Conservation (phyloP, 1,140 invertebrate species). For the Cydia fagiglandana region DNA sequence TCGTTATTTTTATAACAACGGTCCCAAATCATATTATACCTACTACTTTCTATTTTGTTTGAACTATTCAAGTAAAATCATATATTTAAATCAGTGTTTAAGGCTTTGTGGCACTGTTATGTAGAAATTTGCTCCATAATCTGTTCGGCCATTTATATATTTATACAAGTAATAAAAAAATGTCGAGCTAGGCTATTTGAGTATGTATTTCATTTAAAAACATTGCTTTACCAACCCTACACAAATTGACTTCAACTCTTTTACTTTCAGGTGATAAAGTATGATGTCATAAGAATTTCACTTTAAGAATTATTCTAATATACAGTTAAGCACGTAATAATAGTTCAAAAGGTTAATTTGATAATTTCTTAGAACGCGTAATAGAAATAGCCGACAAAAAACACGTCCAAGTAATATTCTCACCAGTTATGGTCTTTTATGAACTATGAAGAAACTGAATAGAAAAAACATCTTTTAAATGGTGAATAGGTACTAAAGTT, state of each 20-base stretch:
- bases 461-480: no score
- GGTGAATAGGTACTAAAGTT: no score
- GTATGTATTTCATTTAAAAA: neutral
- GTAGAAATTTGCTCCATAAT: neutral
- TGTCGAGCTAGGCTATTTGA: neutral
- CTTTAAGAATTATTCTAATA: slow-evolving; percentile 17
- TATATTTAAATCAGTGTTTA: neutral
- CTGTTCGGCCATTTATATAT: neutral
- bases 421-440: no score
- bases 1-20: slow-evolving; percentile 14
- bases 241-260: slow-evolving; percentile 19
- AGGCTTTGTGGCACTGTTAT: neutral
- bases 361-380: neutral
- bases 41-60: neutral
- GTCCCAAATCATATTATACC: slow-evolving; percentile 18
- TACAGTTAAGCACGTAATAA: neutral
- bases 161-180: neutral
- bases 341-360: slow-evolving; percentile 11
- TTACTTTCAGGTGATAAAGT: slow-evolving; percentile 14
- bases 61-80: slow-evolving; percentile 2
- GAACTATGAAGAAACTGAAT: neutral
- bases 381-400: neutral
- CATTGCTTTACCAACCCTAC: slow-evolving; percentile 13
- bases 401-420: neutral
- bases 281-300: slow-evolving; percentile 1